Base-by-base conservation (phyloP, 2,113 vertebrate genomes). In the Anarrhichthys ocellatus region DNA sequence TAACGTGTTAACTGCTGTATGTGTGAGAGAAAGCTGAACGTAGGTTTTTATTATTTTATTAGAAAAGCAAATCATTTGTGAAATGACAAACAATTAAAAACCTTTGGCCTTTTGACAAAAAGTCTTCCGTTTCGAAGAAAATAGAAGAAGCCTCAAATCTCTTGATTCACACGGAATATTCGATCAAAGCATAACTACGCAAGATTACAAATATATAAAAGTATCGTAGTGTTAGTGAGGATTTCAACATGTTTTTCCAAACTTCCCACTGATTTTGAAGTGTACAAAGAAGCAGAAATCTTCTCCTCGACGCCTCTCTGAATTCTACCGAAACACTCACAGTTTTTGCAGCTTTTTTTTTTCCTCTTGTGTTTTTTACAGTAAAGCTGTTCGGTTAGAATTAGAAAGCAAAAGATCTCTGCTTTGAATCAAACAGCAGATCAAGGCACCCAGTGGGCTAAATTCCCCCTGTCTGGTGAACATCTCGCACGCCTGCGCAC, bases 401-500 rank as follows among this genome's bases (percentile, higher is more conserved):
- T 87, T 77, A 79, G 78, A 91, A 82, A 72, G 65, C 67, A 73
- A 22, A 59, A 63, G 50, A 78, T 68, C 34, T 63, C 13, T 58
- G 73, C 63, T 76, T 75, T 48, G 42, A 64, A 80, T 82, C 50
- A 64, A 64, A 79, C 64, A 63, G 50, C 22, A 73, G 54, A 11
- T 11, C 1, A 24, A 64, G 61, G 63, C 32, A 36, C 65, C 32
- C 18, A 50, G 46, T 40, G 59, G 24, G 72, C 63, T 85, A 76
- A 84, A 84, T 82, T 91, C 87, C 84, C 86, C 83, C 85, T 56
- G 62, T 59, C 54, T 69, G 59, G 14, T n/a, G 61, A 36, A 76
- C 81, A 83, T 74, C 78, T 79, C 80, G 75, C 38, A 90, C 80
- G 52, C 86, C 84, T 69, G 64, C 74, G 1, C 84, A 90, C 42